Conservation (phyloP, 30 jellyfish, hydroid and myxozoan species). For the Calvadosia cruxmelitensis region DNA sequence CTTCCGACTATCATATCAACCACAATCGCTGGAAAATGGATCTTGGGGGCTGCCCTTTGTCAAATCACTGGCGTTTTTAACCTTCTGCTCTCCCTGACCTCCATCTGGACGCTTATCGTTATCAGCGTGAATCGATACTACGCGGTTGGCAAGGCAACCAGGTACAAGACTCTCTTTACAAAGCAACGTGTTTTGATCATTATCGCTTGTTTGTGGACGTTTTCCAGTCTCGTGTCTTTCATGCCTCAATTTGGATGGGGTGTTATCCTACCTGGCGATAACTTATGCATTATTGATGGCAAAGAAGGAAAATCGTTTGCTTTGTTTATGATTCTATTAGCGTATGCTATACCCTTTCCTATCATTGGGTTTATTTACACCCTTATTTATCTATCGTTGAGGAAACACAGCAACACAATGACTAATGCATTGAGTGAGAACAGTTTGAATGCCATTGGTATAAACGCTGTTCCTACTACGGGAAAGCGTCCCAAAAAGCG, state of each 20-base stretch:
- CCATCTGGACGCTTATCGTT: conserved; percentile 77
- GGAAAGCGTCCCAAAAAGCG: neutral
- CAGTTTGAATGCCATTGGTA: neutral
- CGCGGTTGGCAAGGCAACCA: conserved; percentile 63
- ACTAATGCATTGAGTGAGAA: neutral
- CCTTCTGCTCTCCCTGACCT: conserved; percentile 50
- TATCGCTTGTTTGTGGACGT: conserved; percentile 58
- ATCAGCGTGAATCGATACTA: conserved; percentile 78
- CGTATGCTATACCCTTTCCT: conserved; percentile 54
- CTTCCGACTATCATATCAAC: conserved; percentile 63
- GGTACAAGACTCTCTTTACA: conserved; percentile 37
- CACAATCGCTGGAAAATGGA: conserved; percentile 70
- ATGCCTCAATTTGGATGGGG: conserved; percentile 93
- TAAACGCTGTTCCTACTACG: neutral
- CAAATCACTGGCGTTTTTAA: conserved; percentile 59
- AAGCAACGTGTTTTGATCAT: conserved; percentile 36
- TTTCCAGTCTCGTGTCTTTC: conserved; percentile 31
- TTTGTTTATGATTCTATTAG: conserved; percentile 27
- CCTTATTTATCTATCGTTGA: conserved; percentile 41
- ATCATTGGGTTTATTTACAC: conserved; percentile 38
- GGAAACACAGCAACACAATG: conserved; percentile 57
- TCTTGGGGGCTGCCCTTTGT: conserved; percentile 66
- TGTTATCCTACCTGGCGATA: conserved; percentile 60
- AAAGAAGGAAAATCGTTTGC: conserved; percentile 50
- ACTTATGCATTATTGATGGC: conserved; percentile 85